phyloP scores from a whole-genome alignment of 2,797 vertebrate species.

The Xerus rutilus region DNA sequence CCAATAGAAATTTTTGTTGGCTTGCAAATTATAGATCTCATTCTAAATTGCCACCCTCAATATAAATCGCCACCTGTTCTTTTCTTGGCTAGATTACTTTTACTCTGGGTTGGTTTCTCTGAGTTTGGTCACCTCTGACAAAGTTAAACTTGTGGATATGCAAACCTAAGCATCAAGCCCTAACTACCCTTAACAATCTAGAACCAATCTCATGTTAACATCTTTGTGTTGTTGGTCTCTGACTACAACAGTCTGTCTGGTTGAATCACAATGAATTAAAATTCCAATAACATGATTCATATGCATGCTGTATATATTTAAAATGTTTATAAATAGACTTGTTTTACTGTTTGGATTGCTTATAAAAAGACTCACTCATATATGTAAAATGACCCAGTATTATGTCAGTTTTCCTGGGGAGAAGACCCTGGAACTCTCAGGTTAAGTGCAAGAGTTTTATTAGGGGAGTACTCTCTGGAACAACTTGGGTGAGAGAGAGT shows the following conservation, averaged over 20 bases:
- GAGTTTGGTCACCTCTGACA: background rate
- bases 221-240: background rate
- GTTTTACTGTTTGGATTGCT: constrained; percentile 23
- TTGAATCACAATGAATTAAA: constrained; percentile 5
- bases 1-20: background rate
- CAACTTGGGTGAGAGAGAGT: background rate
- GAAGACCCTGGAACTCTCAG: background rate
- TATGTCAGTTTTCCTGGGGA: background rate
- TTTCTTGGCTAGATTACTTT: constrained; percentile 12
- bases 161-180: background rate
- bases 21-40: background rate
- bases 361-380: background rate
- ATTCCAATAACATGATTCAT: constrained; percentile 12
- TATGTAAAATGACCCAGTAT: background rate
- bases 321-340: background rate
- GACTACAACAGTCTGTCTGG: background rate
- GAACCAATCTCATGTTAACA: background rate
- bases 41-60: background rate
- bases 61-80: background rate
- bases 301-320: background rate
- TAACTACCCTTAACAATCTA: background rate
- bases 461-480: background rate
- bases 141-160: constrained; percentile 13
- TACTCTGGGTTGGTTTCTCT: background rate
- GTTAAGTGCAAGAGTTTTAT: background rate